Conservation (phyloP, 2,888 invertebrate species). For the Anorthoa munda region DNA sequence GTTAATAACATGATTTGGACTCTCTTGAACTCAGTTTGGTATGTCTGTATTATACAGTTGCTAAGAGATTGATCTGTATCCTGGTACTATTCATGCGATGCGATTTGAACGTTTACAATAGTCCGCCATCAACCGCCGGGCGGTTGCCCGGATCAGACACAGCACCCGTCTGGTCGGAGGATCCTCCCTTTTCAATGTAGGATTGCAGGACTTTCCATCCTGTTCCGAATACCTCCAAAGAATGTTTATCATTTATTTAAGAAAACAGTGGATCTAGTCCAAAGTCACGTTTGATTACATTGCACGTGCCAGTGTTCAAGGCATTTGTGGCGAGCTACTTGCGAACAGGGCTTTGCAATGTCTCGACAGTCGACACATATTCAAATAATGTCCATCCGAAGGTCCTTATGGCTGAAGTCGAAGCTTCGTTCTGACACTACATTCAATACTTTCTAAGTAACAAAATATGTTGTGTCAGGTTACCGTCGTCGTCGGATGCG, state of each 20-base stretch:
- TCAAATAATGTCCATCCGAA: too few species aligned
- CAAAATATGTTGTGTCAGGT: slow-evolving; percentile 87
- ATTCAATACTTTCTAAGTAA: background rate
- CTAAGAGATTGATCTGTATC: background rate
- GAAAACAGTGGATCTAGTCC: background rate
- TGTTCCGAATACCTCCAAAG: too few species aligned
- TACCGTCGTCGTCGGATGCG: slow-evolving; percentile 96
- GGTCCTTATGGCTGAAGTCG: too few species aligned
- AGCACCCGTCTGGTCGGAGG: too few species aligned
- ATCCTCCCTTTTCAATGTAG: too few species aligned
- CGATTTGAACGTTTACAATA: too few species aligned
- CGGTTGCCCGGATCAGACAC: too few species aligned
- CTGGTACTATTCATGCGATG: too few species aligned
- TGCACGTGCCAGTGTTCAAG: background rate
- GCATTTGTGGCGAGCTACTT: background rate
- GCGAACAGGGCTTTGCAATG: background rate
- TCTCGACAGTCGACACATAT: background rate
- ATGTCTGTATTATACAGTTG: background rate
- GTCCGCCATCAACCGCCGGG: too few species aligned
- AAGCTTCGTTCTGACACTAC: too few species aligned
- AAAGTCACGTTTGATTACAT: background rate
- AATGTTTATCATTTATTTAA: too few species aligned
- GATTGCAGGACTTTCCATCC: too few species aligned
- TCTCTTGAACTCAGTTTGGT: background rate
- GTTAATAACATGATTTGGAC: background rate